Evolutionary conservation across 2,888 invertebrate genomes (phyloP), one percentile per base, ranked within the genome.

Genomic region (Sinelater perroti): DNA sequence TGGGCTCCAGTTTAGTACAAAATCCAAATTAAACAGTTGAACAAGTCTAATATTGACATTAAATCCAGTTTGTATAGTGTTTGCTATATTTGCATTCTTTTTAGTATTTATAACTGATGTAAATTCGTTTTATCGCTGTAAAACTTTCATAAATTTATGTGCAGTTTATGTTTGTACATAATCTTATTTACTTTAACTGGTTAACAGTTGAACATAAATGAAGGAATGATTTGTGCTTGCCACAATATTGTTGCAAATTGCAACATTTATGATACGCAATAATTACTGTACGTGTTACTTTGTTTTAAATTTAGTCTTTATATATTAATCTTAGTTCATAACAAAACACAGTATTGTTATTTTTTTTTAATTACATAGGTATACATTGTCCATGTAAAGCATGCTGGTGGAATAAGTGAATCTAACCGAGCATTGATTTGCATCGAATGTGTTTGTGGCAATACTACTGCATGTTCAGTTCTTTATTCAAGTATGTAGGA

Each of bases 121-220:
- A 75, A 73, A 74, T 74, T 74, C 69, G 70, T 70, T 69, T 72
- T 70, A 71, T 75, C 69, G 73, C 71, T 75, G 74, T 73, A 73
- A 73, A 67, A 70, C 72, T 70, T 69, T 60, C 54, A 54, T 61
- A 42, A 52, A 60, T 67, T 61, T 64, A 72, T 75, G 75, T 76
- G 76, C 76, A 76, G 75, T 74, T 75, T 74, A 71, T 75, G 73
- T 72, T 72, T 78, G 77, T 77, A 77, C 71, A 76, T 76, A n/a
- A n/a, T n/a, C n/a, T n/a, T n/a, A n/a, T n/a, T n/a, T n/a, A 77
- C 57, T 50, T 51, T 60, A 54, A 51, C 60, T 62, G 2, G 20
- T 20, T 52, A 24, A 21, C 24, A 26, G 26, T 13, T 13, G 36
- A 44, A 28, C 33, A 11, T 24, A 33, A 35, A 52, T 10, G 20